Percentiles rank a stretch among this genome's conserved stretches.
These are phyloP conservation scores for Psilopogon haemacephalus DNA, from an alignment of 2,113 vertebrate genomes.

Conservation along the genomic window DNA sequence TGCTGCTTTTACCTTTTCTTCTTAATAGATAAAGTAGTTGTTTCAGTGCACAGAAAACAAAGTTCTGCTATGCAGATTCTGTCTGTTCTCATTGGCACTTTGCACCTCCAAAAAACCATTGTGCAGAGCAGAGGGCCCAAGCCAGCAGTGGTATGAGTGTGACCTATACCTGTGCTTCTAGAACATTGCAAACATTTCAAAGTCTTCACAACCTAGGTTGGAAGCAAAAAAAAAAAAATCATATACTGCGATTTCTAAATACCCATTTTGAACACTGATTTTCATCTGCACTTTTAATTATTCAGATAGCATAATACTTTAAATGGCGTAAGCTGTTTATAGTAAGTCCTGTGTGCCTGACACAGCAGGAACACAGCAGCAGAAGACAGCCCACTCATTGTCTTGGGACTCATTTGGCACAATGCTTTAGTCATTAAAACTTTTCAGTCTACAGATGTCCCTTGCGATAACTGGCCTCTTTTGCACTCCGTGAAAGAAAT, in stretches of 20 bases:
- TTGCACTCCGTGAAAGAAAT: accelerated
- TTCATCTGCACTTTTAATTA: background rate
- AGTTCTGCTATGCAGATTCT: background rate
- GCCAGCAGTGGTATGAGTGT: background rate
- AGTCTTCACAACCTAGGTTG: background rate
- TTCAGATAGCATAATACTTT: no score
- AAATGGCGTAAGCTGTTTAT: background rate
- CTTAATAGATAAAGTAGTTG: background rate
- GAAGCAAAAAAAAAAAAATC: background rate
- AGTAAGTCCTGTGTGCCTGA: accelerated
- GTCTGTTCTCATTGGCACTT: background rate
- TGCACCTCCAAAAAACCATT: background rate
- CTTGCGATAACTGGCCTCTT: no score
- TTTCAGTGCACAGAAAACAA: background rate
- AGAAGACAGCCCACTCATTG: background rate
- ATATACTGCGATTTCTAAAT: background rate
- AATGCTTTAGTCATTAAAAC: background rate
- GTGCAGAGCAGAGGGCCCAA: background rate
- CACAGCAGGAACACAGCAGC: background rate
- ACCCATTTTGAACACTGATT: background rate
- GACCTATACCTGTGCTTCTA: background rate
- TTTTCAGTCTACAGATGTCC: accelerated
- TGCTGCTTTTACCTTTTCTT: background rate
- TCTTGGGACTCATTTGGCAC: background rate
- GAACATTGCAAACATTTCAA: background rate